Conservation (phyloP, 2,888 invertebrate species). For the Hoplodrina blanda region DNA sequence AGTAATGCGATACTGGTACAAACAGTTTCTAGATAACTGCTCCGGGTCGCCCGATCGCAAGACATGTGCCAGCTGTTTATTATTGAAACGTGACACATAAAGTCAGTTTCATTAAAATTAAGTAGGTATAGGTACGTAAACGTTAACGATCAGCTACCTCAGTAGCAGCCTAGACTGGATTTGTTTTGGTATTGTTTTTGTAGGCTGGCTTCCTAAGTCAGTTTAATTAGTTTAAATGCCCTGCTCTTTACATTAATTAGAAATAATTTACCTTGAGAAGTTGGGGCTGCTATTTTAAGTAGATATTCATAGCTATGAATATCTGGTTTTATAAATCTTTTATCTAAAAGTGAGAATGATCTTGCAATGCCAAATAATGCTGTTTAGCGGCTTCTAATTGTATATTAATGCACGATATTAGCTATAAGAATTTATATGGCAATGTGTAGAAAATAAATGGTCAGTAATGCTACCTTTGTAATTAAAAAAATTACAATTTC, state of each 20-base stretch:
- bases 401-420: too few species aligned
- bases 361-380: neutral
- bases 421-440: neutral
- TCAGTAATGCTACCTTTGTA: neutral
- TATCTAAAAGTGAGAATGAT: slow-evolving; percentile 2
- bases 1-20: slow-evolving; percentile 37
- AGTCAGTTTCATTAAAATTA: neutral
- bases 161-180: neutral
- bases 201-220: neutral
- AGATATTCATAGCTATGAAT: too few species aligned
- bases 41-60: slow-evolving; percentile 39
- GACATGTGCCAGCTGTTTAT: slow-evolving; percentile 53
- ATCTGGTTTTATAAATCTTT: slow-evolving; percentile 1
- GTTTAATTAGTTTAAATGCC: slow-evolving; percentile 26
- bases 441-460: slow-evolving; percentile 15
- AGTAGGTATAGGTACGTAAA: neutral
- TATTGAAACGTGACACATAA: slow-evolving; percentile 43
- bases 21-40: slow-evolving; percentile 47
- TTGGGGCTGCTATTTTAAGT: slow-evolving; percentile 1
- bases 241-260: slow-evolving; percentile 23
- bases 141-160: neutral
- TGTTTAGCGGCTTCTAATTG: neutral
- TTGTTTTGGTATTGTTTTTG: neutral
- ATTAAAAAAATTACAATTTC: slow-evolving; percentile 4
- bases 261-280: slow-evolving; percentile 7